Base-by-base conservation (phyloP, 1,140 invertebrate species). In the Aphis gossypii region DNA sequence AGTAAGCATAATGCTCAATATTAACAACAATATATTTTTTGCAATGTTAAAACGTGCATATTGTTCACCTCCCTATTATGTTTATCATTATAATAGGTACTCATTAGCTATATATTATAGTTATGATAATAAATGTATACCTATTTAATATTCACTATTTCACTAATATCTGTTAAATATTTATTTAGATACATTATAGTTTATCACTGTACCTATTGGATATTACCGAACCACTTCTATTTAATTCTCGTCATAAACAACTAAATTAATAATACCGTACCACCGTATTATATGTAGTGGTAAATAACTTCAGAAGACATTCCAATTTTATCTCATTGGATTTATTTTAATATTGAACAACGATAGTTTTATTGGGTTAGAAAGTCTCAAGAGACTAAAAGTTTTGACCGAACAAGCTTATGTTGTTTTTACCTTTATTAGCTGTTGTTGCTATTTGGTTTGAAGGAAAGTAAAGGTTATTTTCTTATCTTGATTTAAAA, bases 291-390 rank as follows among this genome's bases (percentile, higher is more conserved):
- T 18, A 14, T 76, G 30, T 76, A 5, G 30, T 76, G n/a, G 60
- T 84, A 84, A 38, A 41, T 41, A 41, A 25, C 23, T 87, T 87
- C 8, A 1, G 14, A 51, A 87, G 5, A n/a, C 30, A 48, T 87
- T 21, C 30, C 11, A 20, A 87, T 48, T 48, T 46, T n/a, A 46
- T n/a, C 30, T 48, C 44, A 20, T 48, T n/a, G 44, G 2, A n/a
- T 87, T 87, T n/a, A 87, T 87, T 84, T 84, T 84, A 84, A 84
- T 84, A 41, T 41, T n/a, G 86, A 87, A 87, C 44, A 48, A 87
- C 44, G n/a, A 87, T 87, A 48, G 30, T 48, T 87, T 48, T 51
- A 87, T 87, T 48, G 46, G 18, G 86, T 48, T 87, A 30, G 44
- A 21, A 30, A 35, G 46, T 48, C 9, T 48, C 86, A 35, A 46